Conservation (phyloP, 2,113 vertebrate genomes). For the Callopanchax toddi region DNA sequence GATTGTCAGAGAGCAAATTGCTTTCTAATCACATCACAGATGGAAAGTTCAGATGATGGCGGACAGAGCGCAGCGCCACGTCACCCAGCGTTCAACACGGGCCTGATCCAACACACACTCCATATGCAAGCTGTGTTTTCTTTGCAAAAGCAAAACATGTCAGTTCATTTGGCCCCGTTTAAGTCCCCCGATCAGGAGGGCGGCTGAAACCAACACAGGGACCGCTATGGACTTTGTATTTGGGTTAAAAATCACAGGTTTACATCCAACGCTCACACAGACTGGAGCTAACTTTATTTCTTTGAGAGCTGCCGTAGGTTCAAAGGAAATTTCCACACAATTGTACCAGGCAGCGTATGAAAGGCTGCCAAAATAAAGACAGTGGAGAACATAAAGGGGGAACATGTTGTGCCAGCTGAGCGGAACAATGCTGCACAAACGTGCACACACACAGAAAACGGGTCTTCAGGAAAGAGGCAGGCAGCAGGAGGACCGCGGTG, state of each 20-base stretch:
- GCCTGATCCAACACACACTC: constrained; percentile 19
- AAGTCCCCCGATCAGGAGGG: constrained; percentile 24
- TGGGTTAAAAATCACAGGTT: constrained; percentile 19
- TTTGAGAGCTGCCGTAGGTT: constrained; percentile 3
- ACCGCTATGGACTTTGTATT: constrained; percentile 9
- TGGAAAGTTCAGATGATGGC: constrained; percentile 67
- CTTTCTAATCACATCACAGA: constrained; percentile 74
- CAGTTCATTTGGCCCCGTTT: constrained; percentile 68
- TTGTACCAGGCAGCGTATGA: constrained; percentile 4
- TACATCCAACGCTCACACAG: constrained; percentile 39
- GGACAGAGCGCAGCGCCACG: constrained; percentile 22
- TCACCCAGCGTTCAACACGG: constrained; percentile 32
- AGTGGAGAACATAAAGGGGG: constrained; percentile 33
- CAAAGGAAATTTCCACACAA: constrained; percentile 23
- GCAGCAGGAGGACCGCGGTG: constrained; percentile 46
- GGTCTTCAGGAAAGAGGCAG: constrained; percentile 61
- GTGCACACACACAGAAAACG: constrained; percentile 30
- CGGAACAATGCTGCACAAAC: constrained; percentile 60
- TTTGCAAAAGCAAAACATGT: constrained; percentile 75
- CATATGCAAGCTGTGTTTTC: constrained; percentile 63
- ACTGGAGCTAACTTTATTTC: constrained; percentile 24
- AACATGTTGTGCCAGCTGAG: constrained; percentile 54
- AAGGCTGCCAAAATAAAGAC: constrained; percentile 53
- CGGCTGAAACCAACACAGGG: constrained; percentile 18
- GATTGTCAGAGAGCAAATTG: constrained; percentile 71